Evolutionary conservation across 2,888 invertebrate genomes (phyloP), one percentile per base, ranked within the genome.

Genomic region (Leucozona laternaria): DNA sequence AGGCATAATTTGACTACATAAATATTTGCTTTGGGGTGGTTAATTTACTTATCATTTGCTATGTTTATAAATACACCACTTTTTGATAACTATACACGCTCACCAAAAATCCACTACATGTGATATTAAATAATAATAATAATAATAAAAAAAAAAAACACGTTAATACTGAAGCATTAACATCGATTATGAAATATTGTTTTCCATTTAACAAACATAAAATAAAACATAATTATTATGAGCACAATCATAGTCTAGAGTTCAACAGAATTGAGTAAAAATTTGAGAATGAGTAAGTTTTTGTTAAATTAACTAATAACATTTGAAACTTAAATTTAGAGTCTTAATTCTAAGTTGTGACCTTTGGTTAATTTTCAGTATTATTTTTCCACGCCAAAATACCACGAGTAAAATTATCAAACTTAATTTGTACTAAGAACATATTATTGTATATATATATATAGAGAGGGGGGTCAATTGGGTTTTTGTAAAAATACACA

Each of bases 381-480:
- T 68, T 78, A 70, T 78, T 77, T 62, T 48, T 45, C 25, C 73
- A 68, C 31, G 37, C 64, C 64, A 81, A 76, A 76, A 72, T 58
- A 79, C 68, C 64, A 58, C 66, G 43, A 72, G 64, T 73, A 48
- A 85, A 77, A 62, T 45, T 78, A 75, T 82, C 73, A 75, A 86
- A 79, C 62, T 78, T 71, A 81, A 86, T 82, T 86, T 86, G 86
- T 86, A 86, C 86, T 86, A 78, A 81, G 75, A 81, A 79, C 71
- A 17, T 40, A 57, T 8, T 45, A n/a, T 4, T 43, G 1, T 17
- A 10, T 45, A 17, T 80, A 60, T 25, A 53, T 53, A 17, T 80
- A 60, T 25, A 53, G 25, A 77, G 73, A 78, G 78, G 55, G 78
- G 53, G 81, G 1, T 75, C 48, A 53, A 86, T 50, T 25, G 11